Evolutionary conservation across 2,797 vertebrate species (phyloP).

Genomic region (Myoxocephalus aenaeus): DNA sequence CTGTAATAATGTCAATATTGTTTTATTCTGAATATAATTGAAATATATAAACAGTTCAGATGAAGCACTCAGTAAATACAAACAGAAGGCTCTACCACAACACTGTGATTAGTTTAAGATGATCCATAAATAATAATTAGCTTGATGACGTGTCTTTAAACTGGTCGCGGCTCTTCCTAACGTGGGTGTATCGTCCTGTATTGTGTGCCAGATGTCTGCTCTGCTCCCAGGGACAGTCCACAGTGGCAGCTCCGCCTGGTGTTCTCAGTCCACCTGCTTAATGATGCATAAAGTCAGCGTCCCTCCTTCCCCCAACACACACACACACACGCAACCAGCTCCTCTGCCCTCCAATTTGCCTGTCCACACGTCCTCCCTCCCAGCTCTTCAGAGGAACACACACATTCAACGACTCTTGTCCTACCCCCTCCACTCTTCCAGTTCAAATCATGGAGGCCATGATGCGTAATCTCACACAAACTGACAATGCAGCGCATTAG

Average conservation of each 20-base stretch:
- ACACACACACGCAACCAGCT: constrained; percentile 17
- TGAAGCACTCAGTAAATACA: constrained; percentile 14
- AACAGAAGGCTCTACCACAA: background rate
- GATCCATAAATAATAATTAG: constrained; percentile 64
- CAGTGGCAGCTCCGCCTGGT: constrained; percentile 65
- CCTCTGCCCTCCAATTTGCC: constrained; percentile 53
- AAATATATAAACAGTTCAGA: constrained; percentile 1
- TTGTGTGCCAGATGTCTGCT: constrained; percentile 78
- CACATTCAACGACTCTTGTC: constrained; percentile 40
- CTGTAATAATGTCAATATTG: background rate
- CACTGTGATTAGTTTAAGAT: constrained; percentile 54
- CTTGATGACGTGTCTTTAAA: constrained; percentile 48
- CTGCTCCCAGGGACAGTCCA: constrained; percentile 45
- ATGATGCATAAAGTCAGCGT: constrained; percentile 80
- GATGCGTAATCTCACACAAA: constrained; percentile 76
- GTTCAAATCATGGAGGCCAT: constrained; percentile 52
- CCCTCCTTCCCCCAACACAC: constrained; percentile 50
- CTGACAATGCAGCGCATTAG: constrained; percentile 73
- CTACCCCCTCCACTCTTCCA: constrained; percentile 44
- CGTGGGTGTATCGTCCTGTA: constrained; percentile 63
- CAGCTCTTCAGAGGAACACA: constrained; percentile 45
- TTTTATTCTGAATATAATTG: background rate
- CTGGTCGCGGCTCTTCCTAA: constrained; percentile 43
- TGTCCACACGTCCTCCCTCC: constrained; percentile 56
- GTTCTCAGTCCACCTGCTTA: constrained; percentile 78